Evolutionary conservation across 2,113 vertebrate genomes (phyloP).

Genomic region (Dipodomys stephensi): DNA sequence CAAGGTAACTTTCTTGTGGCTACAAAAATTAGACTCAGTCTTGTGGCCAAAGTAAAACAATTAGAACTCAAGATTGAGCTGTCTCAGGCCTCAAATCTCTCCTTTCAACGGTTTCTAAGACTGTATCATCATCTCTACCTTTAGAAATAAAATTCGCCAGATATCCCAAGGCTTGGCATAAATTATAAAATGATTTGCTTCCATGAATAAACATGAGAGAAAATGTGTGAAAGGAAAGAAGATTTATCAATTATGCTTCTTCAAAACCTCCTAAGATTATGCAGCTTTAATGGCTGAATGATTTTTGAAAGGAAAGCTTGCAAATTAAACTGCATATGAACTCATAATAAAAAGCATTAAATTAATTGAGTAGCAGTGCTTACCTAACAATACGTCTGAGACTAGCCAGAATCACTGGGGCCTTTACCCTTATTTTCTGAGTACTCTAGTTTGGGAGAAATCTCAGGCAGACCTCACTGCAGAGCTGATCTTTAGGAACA

Average conservation of each 20-base stretch:
- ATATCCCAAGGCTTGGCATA: neutral
- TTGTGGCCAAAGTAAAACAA: neutral
- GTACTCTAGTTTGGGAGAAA: constrained; percentile 9
- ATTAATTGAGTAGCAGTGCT: constrained; percentile 77
- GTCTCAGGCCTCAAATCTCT: neutral
- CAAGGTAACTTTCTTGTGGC: neutral
- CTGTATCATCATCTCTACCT: neutral
- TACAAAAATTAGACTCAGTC: neutral
- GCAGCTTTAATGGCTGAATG: constrained; percentile 75
- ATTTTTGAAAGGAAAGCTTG: constrained; percentile 84
- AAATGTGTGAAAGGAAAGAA: constrained; percentile 25
- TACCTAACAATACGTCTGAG: constrained; percentile 42
- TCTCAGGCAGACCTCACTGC: neutral
- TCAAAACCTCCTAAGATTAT: constrained; percentile 53
- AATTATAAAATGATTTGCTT: constrained; percentile 38
- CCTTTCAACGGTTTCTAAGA: neutral
- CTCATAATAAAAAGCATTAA: constrained; percentile 80
- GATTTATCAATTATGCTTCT: constrained; percentile 58
- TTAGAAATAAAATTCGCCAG: neutral
- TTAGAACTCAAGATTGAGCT: neutral
- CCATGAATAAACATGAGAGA: constrained; percentile 69
- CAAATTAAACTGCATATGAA: constrained; percentile 80
- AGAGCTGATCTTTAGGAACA: neutral
- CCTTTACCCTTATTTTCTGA: constrained; percentile 18
- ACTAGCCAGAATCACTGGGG: constrained; percentile 22